Evolutionary conservation across 2,888 invertebrate species (phyloP).

Genomic region (Diadromus collaris): DNA sequence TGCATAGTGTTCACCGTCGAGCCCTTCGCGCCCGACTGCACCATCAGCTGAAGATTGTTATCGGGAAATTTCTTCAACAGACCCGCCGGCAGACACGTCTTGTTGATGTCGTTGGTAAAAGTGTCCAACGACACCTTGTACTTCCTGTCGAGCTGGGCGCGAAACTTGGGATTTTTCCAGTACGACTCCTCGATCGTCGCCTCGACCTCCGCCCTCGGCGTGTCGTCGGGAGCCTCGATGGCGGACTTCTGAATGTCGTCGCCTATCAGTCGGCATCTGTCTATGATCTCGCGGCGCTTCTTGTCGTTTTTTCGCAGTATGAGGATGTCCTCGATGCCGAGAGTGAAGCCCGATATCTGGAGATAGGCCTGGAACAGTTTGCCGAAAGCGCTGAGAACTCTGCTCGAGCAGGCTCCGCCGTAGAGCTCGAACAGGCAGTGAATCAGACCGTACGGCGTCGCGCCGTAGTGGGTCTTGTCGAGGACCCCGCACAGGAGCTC

Average conservation of each 20-base stretch:
- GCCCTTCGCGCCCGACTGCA: conserved; percentile 99
- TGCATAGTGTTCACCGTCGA: conserved; percentile 99
- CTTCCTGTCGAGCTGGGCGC: conserved; percentile 90
- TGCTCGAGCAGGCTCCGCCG: conserved; percentile 92
- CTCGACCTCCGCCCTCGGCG: conserved; percentile 83
- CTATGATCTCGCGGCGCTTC: conserved; percentile 86
- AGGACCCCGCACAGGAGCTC: conserved; percentile 95
- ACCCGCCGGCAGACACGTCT: conserved; percentile 91
- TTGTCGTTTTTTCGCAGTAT: conserved; percentile 88
- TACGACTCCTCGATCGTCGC: conserved; percentile 87
- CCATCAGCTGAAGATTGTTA: conserved; percentile 99
- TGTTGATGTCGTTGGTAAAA: conserved; percentile 95
- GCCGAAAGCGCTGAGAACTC: conserved; percentile 93
- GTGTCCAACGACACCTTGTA: conserved; percentile 91
- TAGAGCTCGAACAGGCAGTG: conserved; percentile 98
- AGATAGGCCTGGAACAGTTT: conserved; percentile 95
- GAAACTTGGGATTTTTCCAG: conserved; percentile 87
- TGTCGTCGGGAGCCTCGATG: conserved; percentile 85
- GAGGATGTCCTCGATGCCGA: conserved; percentile 97
- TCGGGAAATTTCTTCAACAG: conserved; percentile 93
- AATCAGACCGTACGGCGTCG: conserved; percentile 96
- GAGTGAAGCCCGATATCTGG: conserved; percentile 95
- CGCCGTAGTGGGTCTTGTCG: conserved; percentile 98
- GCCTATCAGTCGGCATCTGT: conserved; percentile 82
- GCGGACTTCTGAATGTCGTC: conserved; percentile 81